phyloP scores from a whole-genome alignment of 2,113 vertebrate species.

The Orientallactaga bullata region DNA sequence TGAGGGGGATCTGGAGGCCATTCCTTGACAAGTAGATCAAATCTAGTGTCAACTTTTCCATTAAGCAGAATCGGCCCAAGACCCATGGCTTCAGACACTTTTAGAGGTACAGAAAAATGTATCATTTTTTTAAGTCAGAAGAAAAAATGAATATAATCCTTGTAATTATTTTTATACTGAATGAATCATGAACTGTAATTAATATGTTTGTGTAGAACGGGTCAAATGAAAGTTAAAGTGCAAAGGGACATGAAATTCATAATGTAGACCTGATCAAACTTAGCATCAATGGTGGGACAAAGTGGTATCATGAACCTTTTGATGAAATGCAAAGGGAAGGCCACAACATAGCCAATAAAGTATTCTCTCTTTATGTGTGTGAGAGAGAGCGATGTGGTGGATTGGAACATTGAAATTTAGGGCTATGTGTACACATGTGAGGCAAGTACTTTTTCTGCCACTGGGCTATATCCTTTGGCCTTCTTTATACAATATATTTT shows the following conservation, averaged over 20 bases:
- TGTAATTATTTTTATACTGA: slow-evolving; percentile 11
- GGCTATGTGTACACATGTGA: too few relatives aligned
- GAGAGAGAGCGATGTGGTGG: too few relatives aligned
- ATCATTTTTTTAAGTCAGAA: slow-evolving; percentile 36
- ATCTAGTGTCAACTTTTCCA: not conserved
- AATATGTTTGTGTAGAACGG: not conserved
- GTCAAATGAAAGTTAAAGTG: not conserved
- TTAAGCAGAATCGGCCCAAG: not conserved
- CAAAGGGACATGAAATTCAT: not conserved
- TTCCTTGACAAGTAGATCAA: not conserved
- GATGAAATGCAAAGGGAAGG: not conserved
- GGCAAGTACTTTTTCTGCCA: too few relatives aligned
- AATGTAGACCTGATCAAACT: not conserved
- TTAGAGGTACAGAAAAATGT: not conserved
- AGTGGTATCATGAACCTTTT: not conserved
- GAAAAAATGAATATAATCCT: not conserved
- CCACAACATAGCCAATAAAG: not conserved
- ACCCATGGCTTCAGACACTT: not conserved
- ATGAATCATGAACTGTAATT: not conserved
- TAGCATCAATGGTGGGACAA: not conserved
- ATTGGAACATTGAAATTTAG: too few relatives aligned
- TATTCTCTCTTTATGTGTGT: too few relatives aligned
- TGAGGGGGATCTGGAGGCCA: not conserved
- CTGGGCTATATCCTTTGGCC: too few relatives aligned
- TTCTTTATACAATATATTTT: too few relatives aligned